Conservation (phyloP, 2,797 vertebrate genomes). For the Halcyon chelicuti region DNA sequence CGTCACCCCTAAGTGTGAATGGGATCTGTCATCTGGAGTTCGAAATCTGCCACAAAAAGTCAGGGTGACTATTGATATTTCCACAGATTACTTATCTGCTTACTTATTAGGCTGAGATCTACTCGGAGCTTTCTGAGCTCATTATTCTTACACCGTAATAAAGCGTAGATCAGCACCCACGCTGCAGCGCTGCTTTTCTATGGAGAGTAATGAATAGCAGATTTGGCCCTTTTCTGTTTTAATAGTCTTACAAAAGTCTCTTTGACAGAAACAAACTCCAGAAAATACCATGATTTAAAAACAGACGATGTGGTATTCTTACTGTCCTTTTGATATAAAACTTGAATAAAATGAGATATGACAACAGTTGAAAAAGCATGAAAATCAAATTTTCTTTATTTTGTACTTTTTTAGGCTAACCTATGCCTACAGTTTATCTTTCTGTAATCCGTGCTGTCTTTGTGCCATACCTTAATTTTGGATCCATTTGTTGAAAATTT, state of each 20-base stretch:
- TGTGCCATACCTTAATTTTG: slow-evolving; percentile 75
- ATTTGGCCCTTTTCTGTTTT: slow-evolving; percentile 14
- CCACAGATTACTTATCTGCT: neutral
- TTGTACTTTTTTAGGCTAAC: slow-evolving; percentile 55
- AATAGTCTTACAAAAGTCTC: slow-evolving; percentile 36
- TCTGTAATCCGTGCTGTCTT: slow-evolving; percentile 76
- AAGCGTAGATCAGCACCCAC: neutral
- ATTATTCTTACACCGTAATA: neutral
- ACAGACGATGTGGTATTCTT: slow-evolving; percentile 27
- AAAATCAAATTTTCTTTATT: slow-evolving; percentile 76
- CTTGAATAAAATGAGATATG: slow-evolving; percentile 78
- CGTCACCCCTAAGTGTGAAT: neutral
- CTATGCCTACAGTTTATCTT: slow-evolving; percentile 69
- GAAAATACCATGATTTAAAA: slow-evolving; percentile 67
- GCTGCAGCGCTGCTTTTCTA: neutral
- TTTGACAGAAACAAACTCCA: slow-evolving; percentile 71
- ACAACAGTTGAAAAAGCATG: slow-evolving; percentile 66
- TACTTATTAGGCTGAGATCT: neutral
- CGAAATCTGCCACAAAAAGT: neutral
- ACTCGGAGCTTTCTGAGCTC: neutral
- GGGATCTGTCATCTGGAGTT: neutral
- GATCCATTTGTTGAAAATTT: slow-evolving; percentile 82
- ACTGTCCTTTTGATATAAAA: slow-evolving; percentile 72
- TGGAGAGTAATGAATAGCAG: slow-evolving; percentile 38
- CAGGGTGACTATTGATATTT: neutral